Evolutionary conservation across 2,113 vertebrate genomes (phyloP).

Genomic region (Pygathrix nemaeus): DNA sequence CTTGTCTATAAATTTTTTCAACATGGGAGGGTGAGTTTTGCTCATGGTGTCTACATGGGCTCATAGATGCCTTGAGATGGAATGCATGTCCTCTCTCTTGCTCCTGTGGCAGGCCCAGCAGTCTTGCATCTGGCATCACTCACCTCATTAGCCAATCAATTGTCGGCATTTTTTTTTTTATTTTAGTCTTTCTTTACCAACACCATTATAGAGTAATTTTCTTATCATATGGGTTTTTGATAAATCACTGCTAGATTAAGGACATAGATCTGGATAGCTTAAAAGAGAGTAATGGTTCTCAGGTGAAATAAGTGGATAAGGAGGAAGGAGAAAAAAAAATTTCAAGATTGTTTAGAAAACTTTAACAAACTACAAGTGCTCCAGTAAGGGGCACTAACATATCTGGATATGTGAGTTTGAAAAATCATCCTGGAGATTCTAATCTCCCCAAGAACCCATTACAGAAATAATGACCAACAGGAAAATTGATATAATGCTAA

Average conservation of each 20-base stretch:
- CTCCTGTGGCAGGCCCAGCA: no score
- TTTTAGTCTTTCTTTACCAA: background rate
- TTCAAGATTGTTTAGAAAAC: background rate
- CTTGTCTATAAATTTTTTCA: no score
- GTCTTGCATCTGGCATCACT: no score
- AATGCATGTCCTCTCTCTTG: no score
- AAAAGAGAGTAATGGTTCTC: background rate
- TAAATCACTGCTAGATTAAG: background rate
- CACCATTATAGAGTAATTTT: background rate
- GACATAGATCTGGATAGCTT: background rate
- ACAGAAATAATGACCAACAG: slow-evolving; percentile 1
- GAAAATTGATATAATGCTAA: background rate
- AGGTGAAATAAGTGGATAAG: background rate
- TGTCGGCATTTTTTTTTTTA: background rate
- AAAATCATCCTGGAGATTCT: background rate
- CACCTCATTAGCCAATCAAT: no score
- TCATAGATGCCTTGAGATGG: no score
- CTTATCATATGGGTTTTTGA: background rate
- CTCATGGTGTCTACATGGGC: no score
- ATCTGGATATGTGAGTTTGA: background rate
- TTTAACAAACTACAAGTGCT: background rate
- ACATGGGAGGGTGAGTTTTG: no score
- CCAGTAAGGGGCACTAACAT: background rate
- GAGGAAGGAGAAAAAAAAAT: background rate
- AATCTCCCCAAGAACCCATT: background rate